A percentile compares a stretch with the other conserved stretches of the same genome.
These are phyloP conservation scores for Antrozous pallidus DNA, from an alignment of 2,797 vertebrate genomes.

Conservation along the genomic window DNA sequence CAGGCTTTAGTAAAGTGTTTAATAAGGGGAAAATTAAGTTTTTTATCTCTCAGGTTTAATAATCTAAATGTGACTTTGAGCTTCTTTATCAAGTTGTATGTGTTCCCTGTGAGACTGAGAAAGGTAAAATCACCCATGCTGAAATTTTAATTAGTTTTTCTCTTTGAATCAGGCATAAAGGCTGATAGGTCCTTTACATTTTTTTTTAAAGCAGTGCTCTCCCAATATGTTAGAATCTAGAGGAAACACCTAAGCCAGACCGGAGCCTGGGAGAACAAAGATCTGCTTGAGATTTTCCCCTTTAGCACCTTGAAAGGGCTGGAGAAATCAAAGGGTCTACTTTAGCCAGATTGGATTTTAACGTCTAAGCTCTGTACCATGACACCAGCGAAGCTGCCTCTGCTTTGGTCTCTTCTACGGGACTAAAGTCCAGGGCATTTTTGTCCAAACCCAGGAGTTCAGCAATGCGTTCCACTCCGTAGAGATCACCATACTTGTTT, in stretches of 20 bases:
- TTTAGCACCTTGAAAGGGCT: neutral
- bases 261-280: neutral
- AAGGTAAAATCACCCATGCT: neutral
- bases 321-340: neutral
- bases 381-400: slow-evolving; percentile 94
- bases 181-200: neutral
- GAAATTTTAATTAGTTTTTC: slow-evolving; percentile 43
- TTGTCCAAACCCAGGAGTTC: slow-evolving; percentile 97
- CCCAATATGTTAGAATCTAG: neutral
- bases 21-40: neutral
- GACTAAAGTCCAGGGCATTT: slow-evolving; percentile 97
- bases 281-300: neutral
- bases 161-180: neutral
- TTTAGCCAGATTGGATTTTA: neutral
- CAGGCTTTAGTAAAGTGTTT: slow-evolving; percentile 42
- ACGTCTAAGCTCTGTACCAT: slow-evolving; percentile 84
- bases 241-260: neutral
- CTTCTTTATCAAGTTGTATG: slow-evolving; percentile 25
- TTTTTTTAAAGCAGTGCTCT: neutral
- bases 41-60: slow-evolving; percentile 34
- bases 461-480: slow-evolving; percentile 96
- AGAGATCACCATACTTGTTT: slow-evolving; percentile 98
- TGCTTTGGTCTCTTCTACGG: slow-evolving; percentile 90
- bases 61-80: slow-evolving; percentile 41
- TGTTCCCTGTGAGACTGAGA: neutral